Percentiles rank a stretch among this genome's conserved stretches.
These are phyloP conservation scores for Volucella inanis DNA, from an alignment of 2,888 invertebrate genomes.

Conservation along the genomic window DNA sequence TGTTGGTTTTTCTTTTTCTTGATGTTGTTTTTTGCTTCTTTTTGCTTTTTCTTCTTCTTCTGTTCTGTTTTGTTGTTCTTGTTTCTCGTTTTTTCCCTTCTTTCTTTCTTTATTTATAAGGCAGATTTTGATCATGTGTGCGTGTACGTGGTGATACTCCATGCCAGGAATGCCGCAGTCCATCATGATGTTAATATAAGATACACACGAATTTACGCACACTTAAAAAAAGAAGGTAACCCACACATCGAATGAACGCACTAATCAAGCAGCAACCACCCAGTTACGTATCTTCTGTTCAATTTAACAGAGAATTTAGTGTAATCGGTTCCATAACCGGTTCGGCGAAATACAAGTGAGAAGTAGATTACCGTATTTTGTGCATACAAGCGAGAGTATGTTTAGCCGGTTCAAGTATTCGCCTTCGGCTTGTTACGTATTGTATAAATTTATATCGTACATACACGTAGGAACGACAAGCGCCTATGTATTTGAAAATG, in stretches of 20 bases:
- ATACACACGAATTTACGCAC: not conserved
- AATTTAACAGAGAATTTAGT: slow-evolving; percentile 47
- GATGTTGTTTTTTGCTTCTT: not conserved
- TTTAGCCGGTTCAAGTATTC: not conserved
- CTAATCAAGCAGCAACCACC: slow-evolving; percentile 35
- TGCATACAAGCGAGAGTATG: not conserved
- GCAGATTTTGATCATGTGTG: slow-evolving; percentile 26
- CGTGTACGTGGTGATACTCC: slow-evolving; percentile 1
- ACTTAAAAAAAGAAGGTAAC: not conserved
- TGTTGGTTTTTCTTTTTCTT: too few species aligned
- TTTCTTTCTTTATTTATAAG: not conserved
- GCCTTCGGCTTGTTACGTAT: not conserved
- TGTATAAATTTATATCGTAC: not conserved
- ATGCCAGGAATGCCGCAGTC: slow-evolving; percentile 27
- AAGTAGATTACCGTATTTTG: slow-evolving; percentile 51
- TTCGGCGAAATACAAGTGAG: slow-evolving; percentile 38
- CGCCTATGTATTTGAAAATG: not conserved
- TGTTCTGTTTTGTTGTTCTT: too few species aligned
- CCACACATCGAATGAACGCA: slow-evolving; percentile 2
- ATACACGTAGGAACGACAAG: too few species aligned
- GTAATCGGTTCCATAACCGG: slow-evolving; percentile 57
- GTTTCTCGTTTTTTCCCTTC: not conserved
- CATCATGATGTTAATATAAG: slow-evolving; percentile 2
- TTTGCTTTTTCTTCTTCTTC: too few species aligned
- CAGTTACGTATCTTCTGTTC: slow-evolving; percentile 26